A percentile compares a stretch with the other conserved stretches of the same genome.
phyloP scores from a whole-genome alignment of 2,797 vertebrate genomes.

The Iguana delicatissima region DNA sequence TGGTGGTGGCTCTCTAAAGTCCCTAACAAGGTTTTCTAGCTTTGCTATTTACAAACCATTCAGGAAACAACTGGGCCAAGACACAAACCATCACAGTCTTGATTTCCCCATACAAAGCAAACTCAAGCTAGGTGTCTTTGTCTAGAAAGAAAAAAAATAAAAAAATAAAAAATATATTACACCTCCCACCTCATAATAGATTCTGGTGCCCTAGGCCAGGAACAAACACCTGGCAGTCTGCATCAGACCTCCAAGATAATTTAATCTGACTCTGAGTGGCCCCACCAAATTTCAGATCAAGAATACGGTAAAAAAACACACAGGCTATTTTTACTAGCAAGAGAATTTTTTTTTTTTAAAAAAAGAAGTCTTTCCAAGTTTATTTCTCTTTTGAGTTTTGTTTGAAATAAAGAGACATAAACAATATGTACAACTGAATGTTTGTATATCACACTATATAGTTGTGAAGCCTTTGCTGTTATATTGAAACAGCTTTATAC shows the following conservation, averaged over 20 bases:
- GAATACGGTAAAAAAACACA: not conserved
- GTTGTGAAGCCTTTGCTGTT: not conserved
- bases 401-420: not conserved
- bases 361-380: not conserved
- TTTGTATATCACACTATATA: not conserved
- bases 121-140: not conserved
- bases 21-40: not conserved
- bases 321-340: not conserved
- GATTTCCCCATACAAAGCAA: not conserved
- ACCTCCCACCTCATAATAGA: not conserved
- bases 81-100: not conserved
- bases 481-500: not conserved
- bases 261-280: not conserved
- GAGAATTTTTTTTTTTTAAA: not conserved
- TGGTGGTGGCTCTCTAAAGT: not conserved
- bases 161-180: not conserved
- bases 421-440: not conserved
- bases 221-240: not conserved
- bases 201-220: not conserved
- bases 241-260: not conserved
- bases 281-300: conserved; percentile 12
- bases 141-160: not conserved
- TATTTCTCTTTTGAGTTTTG: not conserved
- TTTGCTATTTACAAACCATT: not conserved
- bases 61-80: not conserved